Evolutionary conservation across 2,888 invertebrate genomes (phyloP).

Genomic region (Pachliopta kotzebuea): DNA sequence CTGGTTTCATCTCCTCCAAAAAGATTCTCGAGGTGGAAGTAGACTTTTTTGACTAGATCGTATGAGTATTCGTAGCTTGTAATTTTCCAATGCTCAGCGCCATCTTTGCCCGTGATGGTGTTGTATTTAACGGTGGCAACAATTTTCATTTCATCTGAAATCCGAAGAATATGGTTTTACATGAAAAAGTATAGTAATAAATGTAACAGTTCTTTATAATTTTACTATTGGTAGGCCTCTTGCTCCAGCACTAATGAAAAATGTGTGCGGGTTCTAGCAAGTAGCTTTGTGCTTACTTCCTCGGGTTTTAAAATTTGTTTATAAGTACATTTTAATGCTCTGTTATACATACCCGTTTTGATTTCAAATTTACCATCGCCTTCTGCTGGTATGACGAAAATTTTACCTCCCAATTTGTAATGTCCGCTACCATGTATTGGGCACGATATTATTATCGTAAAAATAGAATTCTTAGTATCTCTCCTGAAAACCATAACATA

Average conservation of each 20-base stretch:
- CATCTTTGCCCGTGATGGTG: slow-evolving; percentile 35
- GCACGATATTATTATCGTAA: slow-evolving; percentile 33
- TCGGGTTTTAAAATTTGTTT: too few relatives aligned
- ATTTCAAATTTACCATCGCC: slow-evolving; percentile 43
- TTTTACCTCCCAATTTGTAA: slow-evolving; percentile 40
- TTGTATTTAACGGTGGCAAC: slow-evolving; percentile 32
- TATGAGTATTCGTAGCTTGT: slow-evolving; percentile 40
- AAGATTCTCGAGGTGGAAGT: slow-evolving; percentile 40
- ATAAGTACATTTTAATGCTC: too few relatives aligned
- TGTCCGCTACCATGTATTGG: slow-evolving; percentile 38
- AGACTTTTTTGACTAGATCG: slow-evolving; percentile 37
- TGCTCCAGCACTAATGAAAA: too few relatives aligned
- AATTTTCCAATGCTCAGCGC: slow-evolving; percentile 44
- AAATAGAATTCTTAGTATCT: slow-evolving; percentile 33
- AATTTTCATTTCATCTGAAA: slow-evolving; percentile 43
- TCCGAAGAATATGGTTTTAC: background rate
- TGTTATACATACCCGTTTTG: slow-evolving; percentile 37
- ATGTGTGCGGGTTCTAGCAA: too few relatives aligned
- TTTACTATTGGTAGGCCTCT: too few relatives aligned
- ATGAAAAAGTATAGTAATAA: too few relatives aligned
- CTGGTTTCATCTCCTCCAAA: slow-evolving; percentile 42
- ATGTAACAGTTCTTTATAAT: too few relatives aligned
- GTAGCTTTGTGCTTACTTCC: background rate
- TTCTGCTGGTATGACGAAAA: slow-evolving; percentile 35
- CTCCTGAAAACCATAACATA: slow-evolving; percentile 35